phyloP scores from a whole-genome alignment of 2,113 vertebrate species.

The cat (Felis catus) region F.catus_Fca126_mat1.0 CM031418.1:62589001-62589500 shows the following conservation, averaged over 20 bases:
- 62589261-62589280: not conserved
- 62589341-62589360: not conserved
- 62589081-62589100: not conserved
- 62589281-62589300: not conserved
- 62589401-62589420: not conserved
- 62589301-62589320: not conserved
- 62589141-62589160: not conserved
- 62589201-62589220: not conserved
- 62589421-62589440: not conserved
- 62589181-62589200: not conserved
- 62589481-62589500: not conserved
- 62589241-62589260: not conserved
- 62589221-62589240: not conserved
- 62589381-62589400: not conserved
- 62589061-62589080: not conserved
- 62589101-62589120: not conserved
- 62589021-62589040: too few relatives aligned
- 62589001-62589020: not conserved
- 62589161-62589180: constrained; percentile 3
- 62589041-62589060: not conserved
- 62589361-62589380: not conserved
- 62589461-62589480: rapidly evolving
- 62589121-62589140: not conserved
- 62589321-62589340: not conserved
- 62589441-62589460: too few relatives aligned